Base-by-base conservation (phyloP, 2,113 vertebrate genomes). In the Aix galericulata region DNA sequence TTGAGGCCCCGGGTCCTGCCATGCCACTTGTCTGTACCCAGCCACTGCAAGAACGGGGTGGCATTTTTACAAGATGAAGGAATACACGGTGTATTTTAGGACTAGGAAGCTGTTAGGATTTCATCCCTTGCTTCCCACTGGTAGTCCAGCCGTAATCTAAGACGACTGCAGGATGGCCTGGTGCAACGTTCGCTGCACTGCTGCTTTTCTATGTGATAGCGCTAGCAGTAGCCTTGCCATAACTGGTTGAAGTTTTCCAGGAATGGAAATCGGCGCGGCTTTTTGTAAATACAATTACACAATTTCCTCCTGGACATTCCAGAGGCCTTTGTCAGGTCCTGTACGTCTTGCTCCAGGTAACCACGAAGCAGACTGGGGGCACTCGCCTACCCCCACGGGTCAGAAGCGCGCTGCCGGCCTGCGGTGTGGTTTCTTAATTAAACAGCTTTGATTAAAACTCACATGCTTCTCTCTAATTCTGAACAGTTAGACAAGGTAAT, bases 361-460 rank as follows among this genome's bases (percentile, higher is more conserved):
- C 38, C 0, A 4, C 2, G 6, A 17, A 8, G 29, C 76, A 14
- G 11, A 3, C 55, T 6, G 1, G 59, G 67, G n/a, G 9, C 59
- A 22, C 0, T 42, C 40, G 5, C 40, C 3, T 40, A 40, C 40
- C 40, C 40, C 40, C 8, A 5, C 2, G 48, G 82, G 11, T 64
- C 53, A 46, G 25, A 21, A 76, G 34, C 3, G 2, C 2, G 1
- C 9, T 0, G 0, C 3, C 11, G 59, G 34, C 75, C 42, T 11
- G 2, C 0, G 1, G 44, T 1, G n/a, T 12, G 56, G 27, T 32
- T 44, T 77, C 32, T 78, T 21, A 31, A 26, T 34, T 29, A 62
- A 26, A 29, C 44, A 78, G 69, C 34, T 71, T 8, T 15, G 55
- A 17, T n/a, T 25, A 44, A 64, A 87, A 22, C 46, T 67, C 2